Evolutionary conservation across 2,888 invertebrate genomes (phyloP), one percentile per base, ranked within the genome.

Genomic region (Dasypogon diadema): DNA sequence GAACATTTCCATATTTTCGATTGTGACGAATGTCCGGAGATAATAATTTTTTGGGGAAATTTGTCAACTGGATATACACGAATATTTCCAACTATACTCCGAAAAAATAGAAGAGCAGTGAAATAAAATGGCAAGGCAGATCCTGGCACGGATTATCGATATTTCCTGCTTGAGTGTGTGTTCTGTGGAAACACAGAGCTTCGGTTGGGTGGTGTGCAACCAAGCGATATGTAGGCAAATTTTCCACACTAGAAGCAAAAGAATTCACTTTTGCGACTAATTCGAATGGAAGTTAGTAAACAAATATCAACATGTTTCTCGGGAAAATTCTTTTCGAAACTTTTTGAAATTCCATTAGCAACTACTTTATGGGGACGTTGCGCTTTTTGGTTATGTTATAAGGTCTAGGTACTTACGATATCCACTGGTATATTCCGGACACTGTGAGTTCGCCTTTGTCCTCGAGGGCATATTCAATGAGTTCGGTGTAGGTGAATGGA

Each of bases 391-490:
- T 16, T 54, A 18, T 14, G n/a, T 54, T 54, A 22, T 26, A 60
- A 24, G 56, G 22, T 56, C 24, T 48, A 30, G 18, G 68, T 81
- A 92, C 95, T 95, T 88, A 96, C 96, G 95, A 95, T 82, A 96
- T 96, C 96, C 96, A 96, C 81, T 93, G 93, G 85, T 96, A 96
- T 81, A 96, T 96, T 74, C 93, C 96, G 4, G 95, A 95, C 37
- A 96, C 96, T 0, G 96, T 96, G 78, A 96, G 86, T 86, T 95
- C 94, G 74, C 95, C 93, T 82, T 91, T 93, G 84, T 96, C 96
- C 80, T 92, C 90, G 77, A 96, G 87, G 55, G 96, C 96, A 82
- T 93, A 91, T 85, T 96, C 95, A 80, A 96, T 96, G 80, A 96
- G 88, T 85, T 96, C 96, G 1, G 96, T 96, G 82, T 96, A 96